Conservation (phyloP, 2,113 vertebrate species). For the Colistium nudipinnis region DNA sequence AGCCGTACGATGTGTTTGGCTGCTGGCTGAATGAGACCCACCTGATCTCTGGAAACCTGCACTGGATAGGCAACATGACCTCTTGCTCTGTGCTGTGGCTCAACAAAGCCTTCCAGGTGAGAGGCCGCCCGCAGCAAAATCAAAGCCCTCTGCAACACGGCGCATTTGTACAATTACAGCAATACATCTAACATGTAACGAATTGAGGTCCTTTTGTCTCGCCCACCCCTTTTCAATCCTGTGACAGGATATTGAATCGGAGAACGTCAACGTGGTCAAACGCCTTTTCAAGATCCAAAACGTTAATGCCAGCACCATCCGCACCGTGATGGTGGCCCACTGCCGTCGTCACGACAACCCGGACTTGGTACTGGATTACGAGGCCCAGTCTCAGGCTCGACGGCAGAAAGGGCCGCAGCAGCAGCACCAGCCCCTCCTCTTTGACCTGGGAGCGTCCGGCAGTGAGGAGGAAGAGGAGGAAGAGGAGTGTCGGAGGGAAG, state of each 20-base stretch:
- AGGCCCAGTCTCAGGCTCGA: constrained; percentile 77
- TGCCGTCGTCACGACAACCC: constrained; percentile 89
- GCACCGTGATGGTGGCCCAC: constrained; percentile 97
- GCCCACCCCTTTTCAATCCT: background rate
- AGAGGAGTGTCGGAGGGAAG: constrained; percentile 24
- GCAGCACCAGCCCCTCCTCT: constrained; percentile 76
- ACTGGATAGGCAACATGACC: constrained; percentile 94
- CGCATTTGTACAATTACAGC: background rate
- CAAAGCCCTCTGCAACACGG: no score
- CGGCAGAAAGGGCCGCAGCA: constrained; percentile 49
- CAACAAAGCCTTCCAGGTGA: constrained; percentile 97
- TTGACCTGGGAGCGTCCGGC: constrained; percentile 84
- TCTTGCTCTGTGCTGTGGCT: constrained; percentile 98
- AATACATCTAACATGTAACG: background rate
- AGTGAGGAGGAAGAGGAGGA: constrained; percentile 81
- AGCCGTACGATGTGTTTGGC: constrained; percentile 96
- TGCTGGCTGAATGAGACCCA: constrained; percentile 98
- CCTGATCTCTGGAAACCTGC: constrained; percentile 95
- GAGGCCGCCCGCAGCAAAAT: constrained; percentile 1
- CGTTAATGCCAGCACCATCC: constrained; percentile 95
- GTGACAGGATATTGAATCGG: constrained; percentile 90
- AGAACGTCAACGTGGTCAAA: constrained; percentile 96
- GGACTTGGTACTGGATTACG: constrained; percentile 87
- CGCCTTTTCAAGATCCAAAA: constrained; percentile 99
- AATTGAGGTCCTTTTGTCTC: background rate